A percentile compares a stretch with the other conserved stretches of the same genome.
These are phyloP conservation scores for Oithona nana DNA, from an alignment of 2,888 invertebrate species.

Conservation along the genomic window DNA sequence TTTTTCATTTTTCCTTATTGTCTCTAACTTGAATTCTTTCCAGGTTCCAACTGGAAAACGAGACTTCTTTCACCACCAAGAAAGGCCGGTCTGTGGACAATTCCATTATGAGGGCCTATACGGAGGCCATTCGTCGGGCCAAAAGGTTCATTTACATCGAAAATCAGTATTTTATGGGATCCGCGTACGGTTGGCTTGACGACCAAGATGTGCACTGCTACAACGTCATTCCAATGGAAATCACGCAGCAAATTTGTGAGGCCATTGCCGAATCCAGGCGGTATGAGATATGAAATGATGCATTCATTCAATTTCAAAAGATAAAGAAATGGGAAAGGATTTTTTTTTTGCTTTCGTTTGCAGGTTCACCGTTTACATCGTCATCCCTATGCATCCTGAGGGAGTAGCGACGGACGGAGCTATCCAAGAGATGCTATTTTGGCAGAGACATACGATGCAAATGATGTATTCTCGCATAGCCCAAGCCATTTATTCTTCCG, in stretches of 20 bases:
- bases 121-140: conserved; percentile 19
- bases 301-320: too few species aligned
- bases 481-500: conserved; percentile 18
- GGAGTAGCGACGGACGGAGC: conserved; percentile 20
- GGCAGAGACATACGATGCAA: conserved; percentile 21
- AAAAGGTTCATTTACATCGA: conserved; percentile 20
- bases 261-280: conserved; percentile 19
- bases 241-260: conserved; percentile 20
- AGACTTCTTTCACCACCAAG: conserved; percentile 19
- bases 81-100: conserved; percentile 21
- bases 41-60: conserved; percentile 18
- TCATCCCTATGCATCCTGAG: conserved; percentile 21
- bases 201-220: conserved; percentile 20
- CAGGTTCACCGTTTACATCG: conserved; percentile 19
- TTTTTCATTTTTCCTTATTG: neutral
- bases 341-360: neutral
- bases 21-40: too few species aligned
- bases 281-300: too few species aligned
- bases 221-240: conserved; percentile 20
- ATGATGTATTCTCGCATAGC: conserved; percentile 21
- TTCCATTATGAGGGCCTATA: conserved; percentile 20
- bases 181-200: conserved; percentile 20
- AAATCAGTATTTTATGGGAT: conserved; percentile 21
- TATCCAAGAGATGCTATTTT: conserved; percentile 21
- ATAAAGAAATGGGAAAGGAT: neutral